Evolutionary conservation across 2,888 invertebrate species (phyloP), one percentile per base, ranked within the genome.

Genomic region (Diplazon laetatorius): DNA sequence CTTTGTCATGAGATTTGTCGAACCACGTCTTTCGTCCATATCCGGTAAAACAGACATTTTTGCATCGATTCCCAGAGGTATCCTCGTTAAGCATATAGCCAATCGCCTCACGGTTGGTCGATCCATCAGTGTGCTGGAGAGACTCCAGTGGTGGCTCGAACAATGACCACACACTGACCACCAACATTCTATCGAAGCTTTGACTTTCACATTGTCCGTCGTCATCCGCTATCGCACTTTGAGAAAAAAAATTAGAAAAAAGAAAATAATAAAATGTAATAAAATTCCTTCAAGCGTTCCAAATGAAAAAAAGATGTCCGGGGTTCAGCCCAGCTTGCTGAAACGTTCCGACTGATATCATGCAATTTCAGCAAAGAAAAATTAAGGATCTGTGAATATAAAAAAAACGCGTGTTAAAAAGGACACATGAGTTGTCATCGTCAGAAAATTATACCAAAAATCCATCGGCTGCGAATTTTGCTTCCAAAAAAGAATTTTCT

Each of bases 131-230:
- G 37, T 42, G 63, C 14, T 18, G n/a, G n/a, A 18, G 46, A 35
- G 39, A 16, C 55, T 44, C 6, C 35, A 71, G 44, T 30, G n/a
- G n/a, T n/a, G 25, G 44, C 71, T 44, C 20, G 30, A 71, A 65
- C 76, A 65, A 76, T 70, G 63, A 70, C 16, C 63, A 37, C 50
- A n/a, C n/a, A 55, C 37, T 62, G 59, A 59, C 35, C 69, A 48
- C 37, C 39, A 50, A 42, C 20, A 42, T 59, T 39, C 39, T 42
- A 9, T 35, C 25, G 12, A 60, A 14, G 46, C 35, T 63, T 63
- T 35, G 63, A 48, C 46, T 46, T 18, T 30, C 30, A 16, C n/a
- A n/a, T n/a, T n/a, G n/a, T n/a, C n/a, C n/a, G n/a, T 39, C 42
- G 20, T 55, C 25, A 42, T 22, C 25, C 55, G 18, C 9, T 16